These are phyloP conservation scores for Chelon auratus DNA, from an alignment of 2,797 vertebrate genomes.

Conservation along the genomic window DNA sequence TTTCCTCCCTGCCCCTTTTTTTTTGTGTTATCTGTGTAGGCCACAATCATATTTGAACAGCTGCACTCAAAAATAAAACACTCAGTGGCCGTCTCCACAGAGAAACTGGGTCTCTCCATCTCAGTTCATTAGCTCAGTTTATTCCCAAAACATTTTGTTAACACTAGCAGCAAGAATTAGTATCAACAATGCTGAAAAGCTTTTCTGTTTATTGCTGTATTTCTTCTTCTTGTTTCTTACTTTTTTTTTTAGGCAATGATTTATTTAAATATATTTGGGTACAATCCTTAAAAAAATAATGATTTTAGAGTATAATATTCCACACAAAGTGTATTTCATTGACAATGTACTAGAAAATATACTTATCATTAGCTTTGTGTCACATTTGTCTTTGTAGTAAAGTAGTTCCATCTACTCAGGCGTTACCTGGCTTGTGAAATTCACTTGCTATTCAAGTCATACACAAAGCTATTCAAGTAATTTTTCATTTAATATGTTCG, in stretches of 20 bases:
- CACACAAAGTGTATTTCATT: background rate
- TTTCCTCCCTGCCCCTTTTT: conserved; percentile 55
- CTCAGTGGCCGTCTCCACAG: conserved; percentile 50
- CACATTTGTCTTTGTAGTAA: background rate
- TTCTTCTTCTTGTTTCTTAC: background rate
- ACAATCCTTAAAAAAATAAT: background rate
- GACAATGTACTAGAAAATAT: background rate
- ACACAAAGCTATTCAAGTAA: no score
- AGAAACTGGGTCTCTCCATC: conserved; percentile 44
- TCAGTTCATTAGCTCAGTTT: conserved; percentile 42
- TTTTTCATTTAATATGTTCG: no score
- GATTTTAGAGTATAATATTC: background rate
- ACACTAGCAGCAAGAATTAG: conserved; percentile 26
- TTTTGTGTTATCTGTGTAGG: conserved; percentile 67
- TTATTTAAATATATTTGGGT: background rate
- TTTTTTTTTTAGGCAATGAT: background rate
- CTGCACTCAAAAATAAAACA: conserved; percentile 77
- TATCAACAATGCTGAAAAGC: conserved; percentile 1
- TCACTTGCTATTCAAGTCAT: no score
- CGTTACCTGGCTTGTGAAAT: no score
- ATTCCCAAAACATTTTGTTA: conserved; percentile 33
- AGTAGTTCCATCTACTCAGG: no score
- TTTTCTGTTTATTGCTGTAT: conserved; percentile 12
- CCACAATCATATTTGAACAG: conserved; percentile 84
- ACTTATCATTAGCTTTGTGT: background rate